Evolutionary conservation across 2,797 vertebrate genomes (phyloP).

Genomic region (Anableps anableps): DNA sequence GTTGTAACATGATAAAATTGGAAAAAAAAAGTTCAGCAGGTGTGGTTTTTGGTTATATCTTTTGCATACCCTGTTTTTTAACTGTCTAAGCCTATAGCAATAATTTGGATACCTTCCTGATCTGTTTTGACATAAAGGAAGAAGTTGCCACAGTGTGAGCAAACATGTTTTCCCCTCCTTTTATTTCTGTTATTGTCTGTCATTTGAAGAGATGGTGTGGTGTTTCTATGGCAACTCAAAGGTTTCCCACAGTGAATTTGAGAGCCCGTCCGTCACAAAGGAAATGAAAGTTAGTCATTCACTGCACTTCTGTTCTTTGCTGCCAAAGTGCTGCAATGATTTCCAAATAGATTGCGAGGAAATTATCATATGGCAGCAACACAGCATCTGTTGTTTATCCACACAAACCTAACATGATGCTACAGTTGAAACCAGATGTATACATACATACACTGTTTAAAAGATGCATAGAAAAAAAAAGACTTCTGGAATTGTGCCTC

Average conservation of each 20-base stretch:
- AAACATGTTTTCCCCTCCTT: not conserved
- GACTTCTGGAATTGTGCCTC: too few relatives aligned
- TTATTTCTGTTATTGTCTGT: conserved; percentile 11
- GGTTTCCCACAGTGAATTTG: conserved; percentile 55
- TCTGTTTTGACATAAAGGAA: conserved; percentile 11
- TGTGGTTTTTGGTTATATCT: conserved; percentile 1
- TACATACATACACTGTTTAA: not conserved
- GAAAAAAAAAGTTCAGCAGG: not conserved
- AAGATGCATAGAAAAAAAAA: too few relatives aligned
- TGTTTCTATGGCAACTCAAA: conserved; percentile 72
- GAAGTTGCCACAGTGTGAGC: conserved; percentile 34
- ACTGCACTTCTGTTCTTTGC: conserved; percentile 44
- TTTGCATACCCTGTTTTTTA: not conserved
- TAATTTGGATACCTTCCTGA: conserved; percentile 31
- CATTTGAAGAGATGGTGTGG: conserved; percentile 35
- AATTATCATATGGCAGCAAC: conserved; percentile 49
- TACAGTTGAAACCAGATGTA: conserved; percentile 3
- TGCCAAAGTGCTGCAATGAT: conserved; percentile 64
- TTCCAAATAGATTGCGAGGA: conserved; percentile 70
- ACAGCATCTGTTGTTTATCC: conserved; percentile 35
- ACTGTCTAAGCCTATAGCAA: not conserved
- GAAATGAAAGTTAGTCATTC: conserved; percentile 69
- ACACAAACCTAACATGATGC: conserved; percentile 10
- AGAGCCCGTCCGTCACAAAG: conserved; percentile 47
- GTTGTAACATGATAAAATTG: not conserved